These are phyloP conservation scores for Luffia ferchaultella DNA, from an alignment of 2,888 invertebrate genomes.

Conservation along the genomic window DNA sequence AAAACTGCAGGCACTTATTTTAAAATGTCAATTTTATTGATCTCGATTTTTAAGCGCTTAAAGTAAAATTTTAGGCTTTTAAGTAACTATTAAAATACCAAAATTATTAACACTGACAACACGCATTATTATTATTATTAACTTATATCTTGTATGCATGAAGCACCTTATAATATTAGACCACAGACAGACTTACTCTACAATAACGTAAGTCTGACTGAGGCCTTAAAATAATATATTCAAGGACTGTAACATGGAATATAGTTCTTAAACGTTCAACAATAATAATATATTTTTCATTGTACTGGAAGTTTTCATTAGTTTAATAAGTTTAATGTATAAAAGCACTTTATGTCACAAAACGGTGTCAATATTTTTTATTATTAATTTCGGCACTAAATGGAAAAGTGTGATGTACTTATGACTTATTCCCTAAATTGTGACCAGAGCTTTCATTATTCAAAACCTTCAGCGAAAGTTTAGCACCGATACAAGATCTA, in stretches of 20 bases:
- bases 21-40: background rate
- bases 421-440: background rate
- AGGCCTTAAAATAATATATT: background rate
- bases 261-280: background rate
- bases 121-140: background rate
- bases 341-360: background rate
- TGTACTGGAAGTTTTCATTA: background rate
- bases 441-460: background rate
- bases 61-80: background rate
- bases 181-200: too few species aligned
- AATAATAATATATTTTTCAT: background rate
- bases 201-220: too few species aligned
- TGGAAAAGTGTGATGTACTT: background rate
- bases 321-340: background rate
- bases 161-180: background rate
- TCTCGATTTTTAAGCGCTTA: background rate
- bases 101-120: background rate
- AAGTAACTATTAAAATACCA: background rate
- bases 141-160: too few species aligned
- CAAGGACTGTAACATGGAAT: background rate
- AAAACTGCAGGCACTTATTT: background rate
- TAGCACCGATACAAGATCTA: slow-evolving; percentile 46
- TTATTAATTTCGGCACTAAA: background rate
- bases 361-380: background rate
- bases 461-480: background rate